A percentile compares a stretch with the other conserved stretches of the same genome.
These are phyloP conservation scores for Latrodectus geometricus DNA, from an alignment of 1,140 invertebrate genomes.

Conservation along the genomic window DNA sequence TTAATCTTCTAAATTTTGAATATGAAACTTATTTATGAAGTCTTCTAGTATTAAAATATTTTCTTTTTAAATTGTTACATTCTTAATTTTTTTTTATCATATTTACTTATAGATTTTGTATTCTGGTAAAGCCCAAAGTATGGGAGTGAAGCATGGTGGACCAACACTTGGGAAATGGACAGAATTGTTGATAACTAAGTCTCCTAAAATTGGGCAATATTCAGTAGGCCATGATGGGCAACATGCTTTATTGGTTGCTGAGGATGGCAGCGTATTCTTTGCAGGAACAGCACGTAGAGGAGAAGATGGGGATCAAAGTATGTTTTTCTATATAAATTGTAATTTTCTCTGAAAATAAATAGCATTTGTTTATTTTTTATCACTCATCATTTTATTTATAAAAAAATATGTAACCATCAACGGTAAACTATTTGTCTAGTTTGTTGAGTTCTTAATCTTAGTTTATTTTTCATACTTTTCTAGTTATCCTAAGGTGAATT, in stretches of 20 bases:
- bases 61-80: background rate
- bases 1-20: too few relatives aligned
- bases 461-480: background rate
- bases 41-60: too few relatives aligned
- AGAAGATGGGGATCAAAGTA: constrained; percentile 87
- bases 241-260: constrained; percentile 87
- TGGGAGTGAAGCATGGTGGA: constrained; percentile 79
- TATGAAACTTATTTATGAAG: too few relatives aligned
- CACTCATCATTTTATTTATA: background rate
- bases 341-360: background rate
- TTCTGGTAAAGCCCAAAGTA: constrained; percentile 80
- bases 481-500: too few relatives aligned
- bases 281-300: constrained; percentile 89
- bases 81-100: background rate
- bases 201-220: constrained; percentile 81
- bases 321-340: background rate
- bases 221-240: constrained; percentile 93
- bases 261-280: constrained; percentile 90
- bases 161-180: constrained; percentile 78
- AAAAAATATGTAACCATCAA: background rate
- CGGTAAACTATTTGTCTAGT: background rate
- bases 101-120: constrained; percentile 75
- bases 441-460: background rate
- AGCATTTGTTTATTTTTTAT: background rate
- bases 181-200: constrained; percentile 81